These are phyloP conservation scores for Calephelis nemesis DNA, from an alignment of 1,140 invertebrate genomes.

Conservation along the genomic window DNA sequence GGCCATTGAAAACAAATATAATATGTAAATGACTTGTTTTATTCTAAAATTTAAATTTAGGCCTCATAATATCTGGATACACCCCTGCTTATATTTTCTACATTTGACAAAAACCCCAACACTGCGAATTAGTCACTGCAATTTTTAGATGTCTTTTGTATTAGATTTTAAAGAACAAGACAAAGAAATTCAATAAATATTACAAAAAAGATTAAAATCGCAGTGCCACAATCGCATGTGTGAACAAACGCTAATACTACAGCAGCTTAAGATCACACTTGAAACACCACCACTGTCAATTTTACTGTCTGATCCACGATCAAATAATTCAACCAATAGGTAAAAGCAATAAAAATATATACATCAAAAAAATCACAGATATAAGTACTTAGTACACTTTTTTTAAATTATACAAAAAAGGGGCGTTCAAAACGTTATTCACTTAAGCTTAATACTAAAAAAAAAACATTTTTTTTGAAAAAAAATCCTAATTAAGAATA, in stretches of 20 bases:
- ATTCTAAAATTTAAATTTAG: constrained; percentile 8
- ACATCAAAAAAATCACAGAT: constrained; percentile 49
- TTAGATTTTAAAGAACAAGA: no score
- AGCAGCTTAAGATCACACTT: constrained; percentile 21
- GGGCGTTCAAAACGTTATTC: constrained; percentile 42
- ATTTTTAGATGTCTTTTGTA: no score
- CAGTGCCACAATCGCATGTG: no score
- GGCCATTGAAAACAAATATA: not conserved
- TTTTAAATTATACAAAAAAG: constrained; percentile 40
- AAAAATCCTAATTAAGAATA: constrained; percentile 9
- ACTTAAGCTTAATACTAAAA: constrained; percentile 49
- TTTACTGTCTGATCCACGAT: constrained; percentile 24
- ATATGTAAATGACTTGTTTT: not conserved
- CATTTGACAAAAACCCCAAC: not conserved
- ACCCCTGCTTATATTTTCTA: not conserved
- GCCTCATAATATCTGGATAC: not conserved
- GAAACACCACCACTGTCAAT: constrained; percentile 48
- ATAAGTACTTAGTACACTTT: constrained; percentile 54
- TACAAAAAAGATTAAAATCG: no score
- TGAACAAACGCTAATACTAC: not conserved
- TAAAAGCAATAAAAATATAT: constrained; percentile 28
- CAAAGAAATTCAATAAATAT: no score
- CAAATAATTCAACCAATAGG: constrained; percentile 9
- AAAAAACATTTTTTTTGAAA: constrained; percentile 22
- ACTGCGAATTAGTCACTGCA: not conserved